Percentiles rank a stretch among this genome's conserved stretches.
Conservation (phyloP, 92 coral and sea anemone genomes). For the Zoanthus sociatus region DNA sequence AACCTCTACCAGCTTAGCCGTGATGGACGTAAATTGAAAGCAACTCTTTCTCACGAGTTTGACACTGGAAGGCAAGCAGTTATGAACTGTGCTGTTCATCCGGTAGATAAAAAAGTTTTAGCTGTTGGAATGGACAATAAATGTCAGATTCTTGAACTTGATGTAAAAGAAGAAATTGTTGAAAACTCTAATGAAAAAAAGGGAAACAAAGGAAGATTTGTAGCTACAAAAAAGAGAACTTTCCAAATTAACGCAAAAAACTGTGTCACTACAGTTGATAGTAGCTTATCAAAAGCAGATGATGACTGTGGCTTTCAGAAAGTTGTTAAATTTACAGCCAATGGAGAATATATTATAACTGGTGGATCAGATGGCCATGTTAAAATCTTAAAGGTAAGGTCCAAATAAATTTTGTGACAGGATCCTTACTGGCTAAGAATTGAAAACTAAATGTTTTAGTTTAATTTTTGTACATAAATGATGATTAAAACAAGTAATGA, state of each 20-base stretch:
- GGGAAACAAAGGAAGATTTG: slow-evolving; percentile 70
- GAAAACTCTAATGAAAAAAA: slow-evolving; percentile 67
- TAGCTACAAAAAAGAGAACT: slow-evolving; percentile 72
- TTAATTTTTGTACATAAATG: neutral
- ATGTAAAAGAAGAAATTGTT: slow-evolving; percentile 75
- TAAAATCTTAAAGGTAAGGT: slow-evolving; percentile 81
- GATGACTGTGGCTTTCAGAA: slow-evolving; percentile 95
- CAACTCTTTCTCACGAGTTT: slow-evolving; percentile 86
- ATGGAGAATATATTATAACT: slow-evolving; percentile 89
- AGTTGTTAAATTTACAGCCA: slow-evolving; percentile 89
- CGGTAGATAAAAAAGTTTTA: slow-evolving; percentile 64
- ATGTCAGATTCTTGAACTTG: slow-evolving; percentile 87
- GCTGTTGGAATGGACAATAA: slow-evolving; percentile 99
- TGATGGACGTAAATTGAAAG: slow-evolving; percentile 74
- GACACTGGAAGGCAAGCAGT: slow-evolving; percentile 94
- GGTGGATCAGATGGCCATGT: slow-evolving; percentile 99
- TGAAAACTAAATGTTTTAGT: neutral
- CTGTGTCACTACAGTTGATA: slow-evolving; percentile 71
- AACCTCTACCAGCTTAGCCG: slow-evolving; percentile 82
- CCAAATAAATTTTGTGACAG: neutral
- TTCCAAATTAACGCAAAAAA: slow-evolving; percentile 66
- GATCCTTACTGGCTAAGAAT: too few species aligned
- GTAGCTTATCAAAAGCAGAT: slow-evolving; percentile 67
- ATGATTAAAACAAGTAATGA: too few species aligned
- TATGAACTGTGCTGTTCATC: slow-evolving; percentile 97